A percentile compares a stretch with the other conserved stretches of the same genome.
phyloP scores from a whole-genome alignment of 2,797 vertebrate genomes.

The Ptychadena robeensis region DNA sequence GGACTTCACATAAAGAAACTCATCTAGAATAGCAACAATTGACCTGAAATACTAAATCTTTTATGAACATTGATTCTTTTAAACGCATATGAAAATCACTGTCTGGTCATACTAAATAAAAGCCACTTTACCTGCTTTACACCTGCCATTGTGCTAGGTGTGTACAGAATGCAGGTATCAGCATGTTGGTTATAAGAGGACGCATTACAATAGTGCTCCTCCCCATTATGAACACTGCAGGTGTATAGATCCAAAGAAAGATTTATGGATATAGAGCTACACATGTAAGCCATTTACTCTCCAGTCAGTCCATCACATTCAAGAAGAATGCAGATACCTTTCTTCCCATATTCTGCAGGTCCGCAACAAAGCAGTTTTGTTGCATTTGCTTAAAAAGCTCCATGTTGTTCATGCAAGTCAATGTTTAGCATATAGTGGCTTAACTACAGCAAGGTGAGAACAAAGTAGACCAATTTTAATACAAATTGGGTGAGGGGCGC shows the following conservation, averaged over 20 bases:
- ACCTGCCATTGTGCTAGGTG: slow-evolving; percentile 48
- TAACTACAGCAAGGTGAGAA: not conserved
- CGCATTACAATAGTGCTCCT: slow-evolving; percentile 4
- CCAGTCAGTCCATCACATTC: not conserved
- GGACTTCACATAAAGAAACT: no score
- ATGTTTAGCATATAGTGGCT: no score
- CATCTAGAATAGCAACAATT: no score
- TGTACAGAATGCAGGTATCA: slow-evolving; percentile 28
- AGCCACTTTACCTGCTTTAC: slow-evolving; percentile 2
- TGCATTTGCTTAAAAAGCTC: no score
- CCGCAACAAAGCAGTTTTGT: no score
- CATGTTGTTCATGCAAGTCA: no score
- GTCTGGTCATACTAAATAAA: not conserved
- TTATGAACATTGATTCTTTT: no score
- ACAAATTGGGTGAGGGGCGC: no score
- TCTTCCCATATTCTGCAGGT: not conserved
- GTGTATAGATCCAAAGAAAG: not conserved
- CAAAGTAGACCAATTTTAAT: not conserved
- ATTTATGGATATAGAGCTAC: not conserved
- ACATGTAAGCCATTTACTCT: not conserved
- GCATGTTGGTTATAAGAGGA: slow-evolving; percentile 18
- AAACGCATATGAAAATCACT: no score
- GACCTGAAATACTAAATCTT: no score
- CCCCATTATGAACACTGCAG: not conserved
- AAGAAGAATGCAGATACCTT: not conserved